These are phyloP conservation scores for Alaudala cheleensis DNA, from an alignment of 2,113 vertebrate species.

Conservation along the genomic window DNA sequence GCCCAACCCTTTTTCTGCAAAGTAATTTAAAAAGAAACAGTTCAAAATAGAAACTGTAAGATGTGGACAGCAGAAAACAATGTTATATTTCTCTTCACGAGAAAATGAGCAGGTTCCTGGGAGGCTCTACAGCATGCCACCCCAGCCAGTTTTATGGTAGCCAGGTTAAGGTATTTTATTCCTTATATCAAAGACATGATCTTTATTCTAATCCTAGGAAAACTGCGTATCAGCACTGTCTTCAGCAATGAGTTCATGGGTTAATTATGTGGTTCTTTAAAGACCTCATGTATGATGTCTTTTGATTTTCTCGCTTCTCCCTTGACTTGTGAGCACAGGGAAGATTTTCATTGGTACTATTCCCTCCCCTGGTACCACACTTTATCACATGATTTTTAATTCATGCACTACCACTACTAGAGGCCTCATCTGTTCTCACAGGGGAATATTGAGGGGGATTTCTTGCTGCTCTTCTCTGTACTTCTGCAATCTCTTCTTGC, in stretches of 20 bases:
- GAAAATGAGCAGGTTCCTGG: not conserved
- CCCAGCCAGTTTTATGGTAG: not conserved
- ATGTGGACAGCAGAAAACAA: not conserved
- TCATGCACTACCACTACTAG: not conserved
- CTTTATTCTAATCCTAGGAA: not conserved
- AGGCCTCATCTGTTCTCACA: not conserved
- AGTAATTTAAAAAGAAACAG: not conserved
- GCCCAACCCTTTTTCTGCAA: not conserved
- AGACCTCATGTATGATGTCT: not conserved
- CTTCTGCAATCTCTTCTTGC: not conserved
- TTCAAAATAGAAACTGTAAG: not conserved
- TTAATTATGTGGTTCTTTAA: not conserved
- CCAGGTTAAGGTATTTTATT: not conserved
- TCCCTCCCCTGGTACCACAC: not conserved
- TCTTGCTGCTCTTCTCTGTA: not conserved
- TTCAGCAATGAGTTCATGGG: not conserved
- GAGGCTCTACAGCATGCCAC: not conserved
- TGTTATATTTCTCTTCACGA: rapidly evolving
- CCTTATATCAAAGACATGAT: not conserved
- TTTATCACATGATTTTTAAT: not conserved
- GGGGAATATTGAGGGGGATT: not conserved
- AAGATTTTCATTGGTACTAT: not conserved
- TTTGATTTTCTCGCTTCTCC: not conserved
- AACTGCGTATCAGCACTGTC: not conserved
- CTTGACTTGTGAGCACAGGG: not conserved